Conservation (phyloP, 2,113 vertebrate species). For the Ramphastos sulfuratus region DNA sequence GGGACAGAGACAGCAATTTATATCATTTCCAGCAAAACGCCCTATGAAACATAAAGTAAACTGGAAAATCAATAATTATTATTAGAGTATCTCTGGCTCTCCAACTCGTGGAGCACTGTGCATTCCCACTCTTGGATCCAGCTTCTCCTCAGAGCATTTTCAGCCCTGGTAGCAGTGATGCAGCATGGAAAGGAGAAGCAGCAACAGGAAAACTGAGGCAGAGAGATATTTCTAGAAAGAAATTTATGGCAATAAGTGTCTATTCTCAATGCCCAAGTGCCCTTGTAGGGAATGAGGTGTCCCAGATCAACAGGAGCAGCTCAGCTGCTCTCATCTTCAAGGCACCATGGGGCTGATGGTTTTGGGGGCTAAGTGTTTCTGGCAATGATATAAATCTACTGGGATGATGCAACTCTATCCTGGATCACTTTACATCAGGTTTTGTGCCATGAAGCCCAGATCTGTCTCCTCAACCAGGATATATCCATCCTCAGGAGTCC, state of each 20-base stretch:
- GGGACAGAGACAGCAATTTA: conserved; percentile 31
- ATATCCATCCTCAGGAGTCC: neutral
- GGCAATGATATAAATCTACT: neutral
- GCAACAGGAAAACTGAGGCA: conserved; percentile 15
- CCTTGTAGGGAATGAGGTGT: neutral
- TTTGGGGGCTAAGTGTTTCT: neutral
- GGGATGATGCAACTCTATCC: neutral
- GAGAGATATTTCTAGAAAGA: neutral
- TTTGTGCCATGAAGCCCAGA: fast-evolving
- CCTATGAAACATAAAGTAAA: conserved; percentile 3
- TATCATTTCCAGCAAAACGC: conserved; percentile 37
- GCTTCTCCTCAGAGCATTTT: neutral
- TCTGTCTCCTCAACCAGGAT: neutral
- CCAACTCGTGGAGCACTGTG: neutral
- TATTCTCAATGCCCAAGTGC: neutral
- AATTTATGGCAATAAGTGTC: neutral
- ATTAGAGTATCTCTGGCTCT: neutral
- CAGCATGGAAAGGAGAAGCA: neutral
- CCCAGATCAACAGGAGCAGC: neutral
- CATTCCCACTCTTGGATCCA: neutral
- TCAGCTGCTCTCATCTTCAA: neutral
- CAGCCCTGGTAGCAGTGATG: fast-evolving
- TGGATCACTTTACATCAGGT: neutral
- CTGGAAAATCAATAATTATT: conserved; percentile 55
- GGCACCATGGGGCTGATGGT: fast-evolving